A percentile compares a stretch with the other conserved stretches of the same genome.
Conservation (phyloP, 2,797 vertebrate species). For the Tympanoctomys barrerae region DNA sequence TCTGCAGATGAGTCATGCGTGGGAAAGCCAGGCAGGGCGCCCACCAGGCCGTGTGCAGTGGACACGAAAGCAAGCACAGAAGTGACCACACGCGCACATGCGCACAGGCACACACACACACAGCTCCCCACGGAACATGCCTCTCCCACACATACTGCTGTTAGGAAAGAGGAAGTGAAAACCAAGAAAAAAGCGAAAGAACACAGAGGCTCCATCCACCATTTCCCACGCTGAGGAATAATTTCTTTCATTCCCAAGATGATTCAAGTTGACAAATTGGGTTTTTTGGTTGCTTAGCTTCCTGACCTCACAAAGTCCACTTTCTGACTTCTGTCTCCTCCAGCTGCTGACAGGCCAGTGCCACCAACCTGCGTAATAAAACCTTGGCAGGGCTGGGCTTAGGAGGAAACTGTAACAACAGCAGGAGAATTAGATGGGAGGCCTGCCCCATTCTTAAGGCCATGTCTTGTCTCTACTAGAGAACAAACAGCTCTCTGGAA, state of each 20-base stretch:
- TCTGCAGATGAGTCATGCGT: neutral
- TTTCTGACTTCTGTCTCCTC: slow-evolving; percentile 75
- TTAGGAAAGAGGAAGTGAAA: neutral
- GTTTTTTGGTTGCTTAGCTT: slow-evolving; percentile 76
- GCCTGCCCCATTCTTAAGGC: slow-evolving; percentile 75
- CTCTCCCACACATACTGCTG: neutral
- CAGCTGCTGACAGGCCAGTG: slow-evolving; percentile 80
- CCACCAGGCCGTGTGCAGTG: neutral
- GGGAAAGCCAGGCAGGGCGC: neutral
- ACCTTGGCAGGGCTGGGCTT: slow-evolving; percentile 72
- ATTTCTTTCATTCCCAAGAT: slow-evolving; percentile 71
- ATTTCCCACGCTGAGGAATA: slow-evolving; percentile 44
- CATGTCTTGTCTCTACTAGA: slow-evolving; percentile 72
- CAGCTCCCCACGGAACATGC: neutral
- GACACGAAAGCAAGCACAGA: neutral
- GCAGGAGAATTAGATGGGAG: slow-evolving; percentile 76
- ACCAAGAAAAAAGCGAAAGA: neutral
- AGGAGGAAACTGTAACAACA: slow-evolving; percentile 78
- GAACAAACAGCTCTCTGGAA: slow-evolving; percentile 67
- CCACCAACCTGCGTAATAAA: slow-evolving; percentile 82
- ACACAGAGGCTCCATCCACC: neutral
- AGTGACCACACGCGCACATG: neutral
- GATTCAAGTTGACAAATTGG: slow-evolving; percentile 78
- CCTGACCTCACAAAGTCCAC: slow-evolving; percentile 75
- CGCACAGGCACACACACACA: neutral